Evolutionary conservation across 2,113 vertebrate genomes (phyloP).

Genomic region (Cyprinodon tularosa): DNA sequence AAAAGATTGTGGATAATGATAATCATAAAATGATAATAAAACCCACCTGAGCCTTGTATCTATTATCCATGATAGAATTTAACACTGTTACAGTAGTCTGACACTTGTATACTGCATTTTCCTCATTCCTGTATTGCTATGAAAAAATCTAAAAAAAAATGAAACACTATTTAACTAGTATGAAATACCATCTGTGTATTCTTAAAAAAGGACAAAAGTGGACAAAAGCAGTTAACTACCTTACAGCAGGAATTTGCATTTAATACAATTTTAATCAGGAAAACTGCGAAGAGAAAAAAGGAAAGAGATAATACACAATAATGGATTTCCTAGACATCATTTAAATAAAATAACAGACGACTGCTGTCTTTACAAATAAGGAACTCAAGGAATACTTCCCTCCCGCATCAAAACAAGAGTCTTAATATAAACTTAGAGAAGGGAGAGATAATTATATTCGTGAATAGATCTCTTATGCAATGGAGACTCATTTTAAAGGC

Average conservation of each 20-base stretch:
- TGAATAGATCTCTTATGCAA: too few relatives aligned
- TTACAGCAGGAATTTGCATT: neutral
- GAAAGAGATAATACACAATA: neutral
- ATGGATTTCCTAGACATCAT: neutral
- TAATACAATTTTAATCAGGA: too few relatives aligned
- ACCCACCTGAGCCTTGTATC: constrained; percentile 21
- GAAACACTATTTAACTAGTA: neutral
- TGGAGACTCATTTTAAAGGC: too few relatives aligned
- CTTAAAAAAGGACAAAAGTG: neutral
- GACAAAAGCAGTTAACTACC: neutral
- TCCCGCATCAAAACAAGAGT: too few relatives aligned
- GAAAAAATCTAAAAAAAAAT: neutral
- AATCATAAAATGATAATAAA: constrained; percentile 44
- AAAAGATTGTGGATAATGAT: constrained; percentile 52
- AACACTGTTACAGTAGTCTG: neutral
- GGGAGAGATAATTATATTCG: too few relatives aligned
- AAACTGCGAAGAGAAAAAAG: neutral
- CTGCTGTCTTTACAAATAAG: too few relatives aligned
- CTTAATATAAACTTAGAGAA: too few relatives aligned
- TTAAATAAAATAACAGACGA: neutral
- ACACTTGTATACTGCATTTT: neutral
- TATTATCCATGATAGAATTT: neutral
- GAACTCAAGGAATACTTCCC: too few relatives aligned
- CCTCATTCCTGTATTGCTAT: neutral
- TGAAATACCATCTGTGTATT: neutral